Percentiles rank a stretch among this genome's conserved stretches.
Conservation (phyloP, 2,113 vertebrate species). For the Hypocryptadius cinnamomeus region DNA sequence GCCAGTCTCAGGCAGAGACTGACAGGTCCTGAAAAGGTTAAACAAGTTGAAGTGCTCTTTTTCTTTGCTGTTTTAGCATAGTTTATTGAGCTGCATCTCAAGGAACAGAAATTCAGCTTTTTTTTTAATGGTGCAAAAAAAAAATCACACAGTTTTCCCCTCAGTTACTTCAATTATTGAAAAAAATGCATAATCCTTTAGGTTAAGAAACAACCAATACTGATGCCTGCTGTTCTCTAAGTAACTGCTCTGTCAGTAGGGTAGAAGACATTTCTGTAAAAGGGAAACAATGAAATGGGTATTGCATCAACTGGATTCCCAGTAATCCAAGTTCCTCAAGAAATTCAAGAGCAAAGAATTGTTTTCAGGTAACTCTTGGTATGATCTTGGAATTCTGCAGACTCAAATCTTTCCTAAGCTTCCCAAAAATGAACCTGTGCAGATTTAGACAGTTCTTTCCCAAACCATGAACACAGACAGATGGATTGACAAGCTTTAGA, state of each 20-base stretch:
- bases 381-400: neutral
- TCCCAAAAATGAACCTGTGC: neutral
- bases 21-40: neutral
- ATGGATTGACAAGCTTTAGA: neutral
- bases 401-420: neutral
- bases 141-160: neutral
- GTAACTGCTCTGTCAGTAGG: neutral
- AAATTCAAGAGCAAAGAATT: neutral
- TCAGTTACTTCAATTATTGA: neutral
- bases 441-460: neutral
- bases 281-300: neutral
- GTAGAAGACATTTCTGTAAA: conserved; percentile 16
- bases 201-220: neutral
- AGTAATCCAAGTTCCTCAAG: neutral
- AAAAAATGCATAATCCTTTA: neutral
- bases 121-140: neutral
- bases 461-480: accelerated
- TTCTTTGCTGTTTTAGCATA: neutral
- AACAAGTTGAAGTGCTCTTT: neutral
- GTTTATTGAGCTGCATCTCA: neutral
- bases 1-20: neutral
- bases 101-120: neutral
- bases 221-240: conserved; percentile 28
- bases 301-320: conserved; percentile 13
- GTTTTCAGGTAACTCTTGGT: neutral